These are phyloP conservation scores for Platyrinchus mystaceus DNA, from an alignment of 2,797 vertebrate genomes.

Conservation along the genomic window DNA sequence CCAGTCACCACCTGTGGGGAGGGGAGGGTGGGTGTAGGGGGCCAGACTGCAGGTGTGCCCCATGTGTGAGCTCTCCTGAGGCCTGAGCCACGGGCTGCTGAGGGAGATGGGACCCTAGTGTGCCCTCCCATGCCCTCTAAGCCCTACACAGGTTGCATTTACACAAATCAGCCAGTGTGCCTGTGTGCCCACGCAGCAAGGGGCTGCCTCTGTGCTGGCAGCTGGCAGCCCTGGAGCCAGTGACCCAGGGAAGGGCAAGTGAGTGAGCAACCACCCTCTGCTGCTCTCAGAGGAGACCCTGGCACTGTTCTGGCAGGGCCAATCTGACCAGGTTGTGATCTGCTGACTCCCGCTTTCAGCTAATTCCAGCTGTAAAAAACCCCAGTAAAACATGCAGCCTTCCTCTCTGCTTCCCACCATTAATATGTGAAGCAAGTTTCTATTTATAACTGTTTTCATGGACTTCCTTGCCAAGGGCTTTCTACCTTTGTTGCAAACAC, in stretches of 20 bases:
- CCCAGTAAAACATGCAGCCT: background rate
- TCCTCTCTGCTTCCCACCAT: background rate
- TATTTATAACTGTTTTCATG: background rate
- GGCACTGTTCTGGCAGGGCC: rapidly evolving
- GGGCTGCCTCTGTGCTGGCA: background rate
- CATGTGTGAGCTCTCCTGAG: rapidly evolving
- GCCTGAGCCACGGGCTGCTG: background rate
- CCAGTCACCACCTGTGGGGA: rapidly evolving
- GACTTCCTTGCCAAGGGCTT: background rate
- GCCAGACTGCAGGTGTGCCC: background rate
- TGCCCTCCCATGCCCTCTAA: background rate
- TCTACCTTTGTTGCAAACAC: background rate
- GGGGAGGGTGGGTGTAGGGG: background rate
- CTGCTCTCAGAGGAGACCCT: background rate
- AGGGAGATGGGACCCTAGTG: rapidly evolving
- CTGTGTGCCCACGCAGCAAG: rapidly evolving
- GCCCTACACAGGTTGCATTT: background rate
- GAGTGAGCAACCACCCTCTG: rapidly evolving
- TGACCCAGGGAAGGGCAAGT: background rate
- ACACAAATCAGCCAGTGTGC: rapidly evolving
- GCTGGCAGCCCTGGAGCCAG: background rate
- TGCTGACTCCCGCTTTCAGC: rapidly evolving
- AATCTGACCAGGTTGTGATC: background rate
- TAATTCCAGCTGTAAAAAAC: background rate
- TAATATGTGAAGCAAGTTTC: background rate